phyloP scores from a whole-genome alignment of 2,888 invertebrate species.

The Oligia latruncula region DNA sequence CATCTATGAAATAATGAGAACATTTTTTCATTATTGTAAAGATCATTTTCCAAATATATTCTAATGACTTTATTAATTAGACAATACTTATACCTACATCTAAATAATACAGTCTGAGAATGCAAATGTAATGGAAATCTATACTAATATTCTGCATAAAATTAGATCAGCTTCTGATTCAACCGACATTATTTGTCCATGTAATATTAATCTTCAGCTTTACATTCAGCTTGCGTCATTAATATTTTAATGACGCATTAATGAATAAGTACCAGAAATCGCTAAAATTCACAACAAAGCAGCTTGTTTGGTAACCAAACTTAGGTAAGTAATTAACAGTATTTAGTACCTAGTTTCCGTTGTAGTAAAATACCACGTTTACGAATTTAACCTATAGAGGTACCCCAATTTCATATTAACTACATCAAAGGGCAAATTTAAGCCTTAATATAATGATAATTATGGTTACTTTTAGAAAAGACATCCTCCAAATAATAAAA shows the following conservation, averaged over 20 bases:
- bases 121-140: slow-evolving; percentile 21
- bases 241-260: slow-evolving; percentile 1
- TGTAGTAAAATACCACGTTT: slow-evolving; percentile 18
- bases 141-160: slow-evolving; percentile 9
- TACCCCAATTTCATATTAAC: background rate
- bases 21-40: background rate
- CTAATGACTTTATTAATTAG: background rate
- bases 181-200: slow-evolving; percentile 14
- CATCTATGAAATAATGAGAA: background rate
- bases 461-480: background rate
- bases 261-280: slow-evolving; percentile 24
- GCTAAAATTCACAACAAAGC: slow-evolving; percentile 32
- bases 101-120: slow-evolving; percentile 7
- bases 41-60: background rate
- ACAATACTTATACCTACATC: background rate
- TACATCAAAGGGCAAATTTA: slow-evolving; percentile 1
- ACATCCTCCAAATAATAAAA: background rate
- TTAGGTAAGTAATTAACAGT: slow-evolving; percentile 53
- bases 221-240: slow-evolving; percentile 21
- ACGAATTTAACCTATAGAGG: background rate
- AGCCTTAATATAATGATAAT: background rate
- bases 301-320: slow-evolving; percentile 32
- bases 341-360: slow-evolving; percentile 17
- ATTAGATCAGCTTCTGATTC: slow-evolving; percentile 20
- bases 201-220: slow-evolving; percentile 43